Conservation (phyloP, 2,113 vertebrate species). For the Butorides virescens region DNA sequence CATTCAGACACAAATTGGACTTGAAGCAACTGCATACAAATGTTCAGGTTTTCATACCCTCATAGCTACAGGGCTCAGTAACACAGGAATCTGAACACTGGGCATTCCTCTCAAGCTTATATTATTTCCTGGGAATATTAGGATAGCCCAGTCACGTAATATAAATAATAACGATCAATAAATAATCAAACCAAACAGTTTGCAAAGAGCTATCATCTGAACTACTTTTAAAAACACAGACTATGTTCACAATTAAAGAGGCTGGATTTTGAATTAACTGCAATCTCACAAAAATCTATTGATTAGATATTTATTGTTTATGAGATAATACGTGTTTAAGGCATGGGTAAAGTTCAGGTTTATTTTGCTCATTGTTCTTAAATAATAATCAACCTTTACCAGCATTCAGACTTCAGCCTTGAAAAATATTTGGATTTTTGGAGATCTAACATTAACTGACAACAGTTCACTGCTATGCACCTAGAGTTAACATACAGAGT, state of each 20-base stretch:
- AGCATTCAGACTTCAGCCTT: neutral
- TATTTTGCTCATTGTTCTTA: neutral
- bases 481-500: neutral
- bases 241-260: neutral
- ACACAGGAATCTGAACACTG: neutral
- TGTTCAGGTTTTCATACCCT: neutral
- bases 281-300: neutral
- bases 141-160: neutral
- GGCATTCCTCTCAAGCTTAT: neutral
- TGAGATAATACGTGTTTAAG: neutral
- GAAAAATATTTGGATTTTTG: neutral
- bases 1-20: neutral
- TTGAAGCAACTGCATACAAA: neutral
- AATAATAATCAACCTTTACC: neutral
- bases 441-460: neutral
- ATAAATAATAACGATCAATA: neutral
- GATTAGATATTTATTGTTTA: neutral
- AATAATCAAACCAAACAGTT: neutral
- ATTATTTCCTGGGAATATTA: neutral
- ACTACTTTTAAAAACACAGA: neutral
- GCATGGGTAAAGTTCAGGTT: neutral
- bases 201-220: neutral
- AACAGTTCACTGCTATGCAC: neutral
- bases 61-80: neutral
- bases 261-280: neutral